Percentiles rank a stretch among this genome's conserved stretches.
Evolutionary conservation across 2,797 vertebrate species (phyloP).

Genomic region (Mallotus villosus): DNA sequence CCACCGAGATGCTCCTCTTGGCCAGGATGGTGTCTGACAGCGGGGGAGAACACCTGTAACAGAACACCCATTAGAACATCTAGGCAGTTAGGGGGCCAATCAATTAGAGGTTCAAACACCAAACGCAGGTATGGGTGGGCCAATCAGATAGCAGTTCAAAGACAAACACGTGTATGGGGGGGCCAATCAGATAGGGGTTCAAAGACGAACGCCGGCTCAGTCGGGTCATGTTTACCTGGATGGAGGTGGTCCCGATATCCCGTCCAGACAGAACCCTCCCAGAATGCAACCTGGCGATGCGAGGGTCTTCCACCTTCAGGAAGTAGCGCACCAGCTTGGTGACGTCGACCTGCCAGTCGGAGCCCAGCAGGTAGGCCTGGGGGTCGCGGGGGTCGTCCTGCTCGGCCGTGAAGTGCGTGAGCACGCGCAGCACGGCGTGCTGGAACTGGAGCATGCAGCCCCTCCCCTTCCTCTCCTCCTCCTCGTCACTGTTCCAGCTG

Average conservation of each 20-base stretch:
- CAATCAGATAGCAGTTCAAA: too few species aligned
- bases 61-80: not conserved
- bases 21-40: constrained; percentile 87
- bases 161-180: too few species aligned
- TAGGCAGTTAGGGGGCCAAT: too few species aligned
- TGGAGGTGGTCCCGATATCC: constrained; percentile 86
- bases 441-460: constrained; percentile 92
- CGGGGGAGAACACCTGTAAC: constrained; percentile 87
- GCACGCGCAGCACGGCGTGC: constrained; percentile 84
- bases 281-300: constrained; percentile 80
- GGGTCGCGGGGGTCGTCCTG: constrained; percentile 72
- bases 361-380: constrained; percentile 81
- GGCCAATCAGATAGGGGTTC: too few species aligned
- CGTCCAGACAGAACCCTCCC: constrained; percentile 85
- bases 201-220: too few species aligned
- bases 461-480: constrained; percentile 81
- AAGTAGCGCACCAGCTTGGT: constrained; percentile 86
- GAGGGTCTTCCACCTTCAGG: constrained; percentile 90
- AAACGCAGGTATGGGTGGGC: too few species aligned
- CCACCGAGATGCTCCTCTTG: constrained; percentile 85
- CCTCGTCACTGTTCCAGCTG: constrained; percentile 86
- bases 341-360: constrained; percentile 93
- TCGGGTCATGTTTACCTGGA: constrained; percentile 78
- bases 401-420: constrained; percentile 89
- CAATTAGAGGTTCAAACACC: too few species aligned